Base-by-base conservation (phyloP, 2,888 invertebrate genomes). In the Drepana falcataria region DNA sequence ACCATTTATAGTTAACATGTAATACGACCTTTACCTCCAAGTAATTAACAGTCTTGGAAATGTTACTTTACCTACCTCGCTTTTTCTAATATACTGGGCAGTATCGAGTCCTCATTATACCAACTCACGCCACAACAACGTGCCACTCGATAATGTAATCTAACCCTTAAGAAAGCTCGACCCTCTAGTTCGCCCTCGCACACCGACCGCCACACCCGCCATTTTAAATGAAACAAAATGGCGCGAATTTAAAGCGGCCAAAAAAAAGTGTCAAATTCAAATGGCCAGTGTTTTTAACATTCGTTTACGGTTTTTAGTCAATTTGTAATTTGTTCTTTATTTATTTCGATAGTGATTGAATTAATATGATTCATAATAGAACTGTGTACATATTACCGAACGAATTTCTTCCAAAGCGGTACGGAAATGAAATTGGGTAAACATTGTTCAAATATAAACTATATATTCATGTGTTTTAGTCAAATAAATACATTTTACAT, bases 331-430 rank as follows among this genome's bases (percentile, higher is more conserved):
- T 64, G 59, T 58, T 9, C 40, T 54, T 57, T 54, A 59, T 51
- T n/a, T 47, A 54, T 4, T 52, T 58, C 52, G 53, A 52, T 51
- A 59, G 57, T 63, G 58, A 51, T 55, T 51, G 54, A 53, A 60
- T 53, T 55, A 82, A 65, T 65, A 90, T 90, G 89, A 82, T 89
- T 68, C 86, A 89, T 65, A 91, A 90, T 59, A 77, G 89, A 56
- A 89, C 91, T 51, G 91, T 91, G 59, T 90, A 89, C 68, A 90
- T 91, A 62, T 77, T 91, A 75, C 91, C 91, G 68, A 90, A 90
- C 59, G 91, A 91, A 72, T 72, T 91, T 44, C 74, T 91, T 58
- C 91, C 91, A 68, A 90, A 85, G 77, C 82, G 90, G 66, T 90
- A 91, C 69, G 83, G 77, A 64, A 81, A 83, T 68, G 77, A 81